Evolutionary conservation across 2,113 vertebrate genomes (phyloP).

Genomic region (Ia io): DNA sequence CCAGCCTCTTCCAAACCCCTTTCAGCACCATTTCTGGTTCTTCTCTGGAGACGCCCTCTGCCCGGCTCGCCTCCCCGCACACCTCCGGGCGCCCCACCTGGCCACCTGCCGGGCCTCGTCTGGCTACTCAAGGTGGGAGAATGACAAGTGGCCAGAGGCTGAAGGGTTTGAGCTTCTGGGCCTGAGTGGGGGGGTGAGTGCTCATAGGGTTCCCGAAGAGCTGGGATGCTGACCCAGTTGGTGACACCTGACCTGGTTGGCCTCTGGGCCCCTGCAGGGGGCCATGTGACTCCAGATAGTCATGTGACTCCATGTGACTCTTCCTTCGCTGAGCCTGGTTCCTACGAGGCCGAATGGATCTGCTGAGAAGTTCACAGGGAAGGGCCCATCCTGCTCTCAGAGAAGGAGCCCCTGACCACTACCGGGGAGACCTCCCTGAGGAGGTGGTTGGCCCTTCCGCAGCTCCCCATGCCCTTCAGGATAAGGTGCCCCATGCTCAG

Average conservation of each 20-base stretch:
- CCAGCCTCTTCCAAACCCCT: not conserved
- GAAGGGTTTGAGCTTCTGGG: not conserved
- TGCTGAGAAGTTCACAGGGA: not conserved
- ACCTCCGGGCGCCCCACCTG: not conserved
- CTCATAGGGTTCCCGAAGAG: not conserved
- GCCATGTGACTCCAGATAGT: not conserved
- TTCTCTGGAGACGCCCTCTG: not conserved
- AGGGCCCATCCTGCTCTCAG: not conserved
- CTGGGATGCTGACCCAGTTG: not conserved
- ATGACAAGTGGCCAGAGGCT: not conserved
- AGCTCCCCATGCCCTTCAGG: too few relatives aligned
- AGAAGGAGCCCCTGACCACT: not conserved
- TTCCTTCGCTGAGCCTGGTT: not conserved
- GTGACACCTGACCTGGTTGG: not conserved
- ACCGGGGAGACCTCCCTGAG: not conserved
- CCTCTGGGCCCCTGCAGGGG: not conserved
- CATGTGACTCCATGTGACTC: not conserved
- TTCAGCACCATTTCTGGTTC: not conserved
- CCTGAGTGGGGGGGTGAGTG: not conserved
- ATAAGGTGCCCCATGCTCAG: rapidly evolving
- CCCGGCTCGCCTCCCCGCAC: not conserved
- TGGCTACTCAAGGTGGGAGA: not conserved
- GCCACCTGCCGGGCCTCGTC: not conserved
- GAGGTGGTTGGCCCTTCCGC: not conserved
- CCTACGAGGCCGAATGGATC: not conserved